These are phyloP conservation scores for Bombus sylvicola DNA, from an alignment of 1,140 invertebrate species.

Conservation along the genomic window DNA sequence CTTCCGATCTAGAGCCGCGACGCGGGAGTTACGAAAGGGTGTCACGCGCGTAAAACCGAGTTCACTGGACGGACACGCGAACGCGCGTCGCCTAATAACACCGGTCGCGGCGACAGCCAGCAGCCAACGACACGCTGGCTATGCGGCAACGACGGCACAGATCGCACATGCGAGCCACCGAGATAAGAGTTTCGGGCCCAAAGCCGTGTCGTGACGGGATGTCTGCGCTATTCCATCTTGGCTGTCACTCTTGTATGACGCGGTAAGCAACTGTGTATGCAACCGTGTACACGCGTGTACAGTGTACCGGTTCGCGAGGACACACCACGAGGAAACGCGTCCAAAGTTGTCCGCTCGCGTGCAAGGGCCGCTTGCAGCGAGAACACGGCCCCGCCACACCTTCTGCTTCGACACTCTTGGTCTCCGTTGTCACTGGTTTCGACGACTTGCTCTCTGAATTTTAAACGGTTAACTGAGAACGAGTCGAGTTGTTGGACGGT, in stretches of 20 bases:
- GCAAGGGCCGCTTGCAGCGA: slow-evolving; percentile 30
- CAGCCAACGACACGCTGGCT: not conserved
- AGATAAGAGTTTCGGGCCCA: slow-evolving; percentile 73
- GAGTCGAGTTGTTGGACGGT: too few species aligned
- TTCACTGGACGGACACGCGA: slow-evolving; percentile 72
- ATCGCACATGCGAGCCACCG: slow-evolving; percentile 72
- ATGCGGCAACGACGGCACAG: slow-evolving; percentile 21
- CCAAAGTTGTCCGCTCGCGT: slow-evolving; percentile 39
- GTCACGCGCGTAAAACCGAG: slow-evolving; percentile 45
- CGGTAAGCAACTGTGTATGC: not conserved
- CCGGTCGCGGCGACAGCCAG: slow-evolving; percentile 2
- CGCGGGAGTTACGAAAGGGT: slow-evolving; percentile 36
- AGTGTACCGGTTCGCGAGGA: not conserved
- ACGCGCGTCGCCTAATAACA: slow-evolving; percentile 72
- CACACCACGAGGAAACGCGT: slow-evolving; percentile 13
- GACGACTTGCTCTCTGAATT: not conserved
- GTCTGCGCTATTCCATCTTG: slow-evolving; percentile 59
- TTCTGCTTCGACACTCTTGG: slow-evolving; percentile 22
- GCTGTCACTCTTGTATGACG: slow-evolving; percentile 56
- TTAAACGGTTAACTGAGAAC: not conserved
- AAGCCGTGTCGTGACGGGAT: slow-evolving; percentile 75
- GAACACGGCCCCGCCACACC: slow-evolving; percentile 28
- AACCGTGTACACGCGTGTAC: not conserved
- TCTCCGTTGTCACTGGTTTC: not conserved
- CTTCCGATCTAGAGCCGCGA: slow-evolving; percentile 11